phyloP scores from a whole-genome alignment of 2,113 vertebrate species.

The Mesitornis unicolor region DNA sequence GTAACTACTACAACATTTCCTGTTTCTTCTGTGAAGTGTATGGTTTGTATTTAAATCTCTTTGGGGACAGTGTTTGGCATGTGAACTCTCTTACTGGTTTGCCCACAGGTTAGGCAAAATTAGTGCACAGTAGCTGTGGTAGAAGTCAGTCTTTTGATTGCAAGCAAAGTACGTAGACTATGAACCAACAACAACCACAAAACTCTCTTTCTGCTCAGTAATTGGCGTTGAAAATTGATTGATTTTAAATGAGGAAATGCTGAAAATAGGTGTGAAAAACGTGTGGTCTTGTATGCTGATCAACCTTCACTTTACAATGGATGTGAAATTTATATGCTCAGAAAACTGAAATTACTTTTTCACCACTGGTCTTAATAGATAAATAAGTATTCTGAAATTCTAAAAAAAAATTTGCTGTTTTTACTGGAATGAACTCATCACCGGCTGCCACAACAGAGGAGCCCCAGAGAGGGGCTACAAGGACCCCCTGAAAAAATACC shows the following conservation, averaged over 20 bases:
- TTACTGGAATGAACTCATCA: constrained; percentile 1
- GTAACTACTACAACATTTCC: not conserved
- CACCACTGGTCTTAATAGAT: not conserved
- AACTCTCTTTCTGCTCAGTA: not conserved
- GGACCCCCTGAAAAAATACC: too few relatives aligned
- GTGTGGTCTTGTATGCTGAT: not conserved
- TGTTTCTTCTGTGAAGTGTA: not conserved
- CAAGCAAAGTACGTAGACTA: not conserved
- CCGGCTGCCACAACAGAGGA: too few relatives aligned
- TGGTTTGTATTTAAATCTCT: not conserved
- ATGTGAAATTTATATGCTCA: not conserved
- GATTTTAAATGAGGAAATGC: not conserved
- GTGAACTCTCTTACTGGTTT: not conserved
- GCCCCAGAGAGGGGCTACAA: too few relatives aligned
- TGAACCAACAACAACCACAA: not conserved
- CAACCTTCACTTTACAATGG: not conserved
- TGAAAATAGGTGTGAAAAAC: not conserved
- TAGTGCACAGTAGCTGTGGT: not conserved
- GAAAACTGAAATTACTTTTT: not conserved
- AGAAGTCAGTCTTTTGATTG: not conserved
- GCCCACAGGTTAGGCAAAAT: not conserved
- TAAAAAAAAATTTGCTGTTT: not conserved
- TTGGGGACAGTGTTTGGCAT: not conserved
- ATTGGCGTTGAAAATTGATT: not conserved
- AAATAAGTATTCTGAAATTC: not conserved